Base-by-base conservation (phyloP, 2,113 vertebrate species). In the Ophthalmolycus amberensis region DNA sequence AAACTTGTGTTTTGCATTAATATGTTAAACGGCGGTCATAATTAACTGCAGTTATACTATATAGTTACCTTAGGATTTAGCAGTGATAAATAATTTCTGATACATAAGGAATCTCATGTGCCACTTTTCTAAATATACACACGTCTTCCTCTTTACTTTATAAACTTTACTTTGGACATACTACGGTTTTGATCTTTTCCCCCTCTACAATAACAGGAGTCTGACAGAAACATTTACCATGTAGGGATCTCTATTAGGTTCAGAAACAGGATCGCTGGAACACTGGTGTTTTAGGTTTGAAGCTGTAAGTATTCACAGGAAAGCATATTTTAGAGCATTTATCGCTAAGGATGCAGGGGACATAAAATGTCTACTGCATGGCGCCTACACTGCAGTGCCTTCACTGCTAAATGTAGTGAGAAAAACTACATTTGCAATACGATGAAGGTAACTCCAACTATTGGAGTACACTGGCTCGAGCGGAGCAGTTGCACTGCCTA, bases 101-200 rank as follows among this genome's bases (percentile, higher is more conserved):
- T 65, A 66, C 25, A 69, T 71, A 83, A 87, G 76, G 9, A 63
- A 78, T 91, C 42, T 80, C 42, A 85, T 79, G 68, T 60, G 38
- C 52, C 72, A 68, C 44, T 66, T 38, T 46, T 79, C 66, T 86
- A 69, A 83, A 89, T 85, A 90, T 79, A 83, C 42, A 73, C 15
- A 32, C 5, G 56, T 76, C 54, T 85, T 79, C 75, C 58, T 77
- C 46, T 86, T 63, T 81, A 67, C 34, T 73, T 82, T 22, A 82
- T 86, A 81, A 85, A 86, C 25, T 40, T 76, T 38, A 48, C 6
- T 80, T 70, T 22, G 77, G 2, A 71, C 38, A 84, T 48, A 38
- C 22, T 38, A 42, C 64, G 3, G 27, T 54, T 75, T 37, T 70
- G 54, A 50, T 42, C 29, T 59, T 77, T 34, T 58, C 8, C 29